Base-by-base conservation (phyloP, 2,888 invertebrate genomes). In the Dioctria rufipes region DNA sequence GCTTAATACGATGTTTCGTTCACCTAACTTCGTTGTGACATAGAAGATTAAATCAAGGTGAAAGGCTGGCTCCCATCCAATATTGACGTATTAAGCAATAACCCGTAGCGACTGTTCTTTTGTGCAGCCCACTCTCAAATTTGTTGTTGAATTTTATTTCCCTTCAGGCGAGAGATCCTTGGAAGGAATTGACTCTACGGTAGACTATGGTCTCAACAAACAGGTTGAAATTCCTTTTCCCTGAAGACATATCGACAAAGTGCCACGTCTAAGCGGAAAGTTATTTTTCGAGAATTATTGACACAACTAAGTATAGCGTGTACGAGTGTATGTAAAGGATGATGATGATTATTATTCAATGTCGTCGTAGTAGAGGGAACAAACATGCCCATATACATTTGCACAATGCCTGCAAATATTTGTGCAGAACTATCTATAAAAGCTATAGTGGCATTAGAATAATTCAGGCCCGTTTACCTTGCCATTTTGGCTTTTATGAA, bases 41-140 rank as follows among this genome's bases (percentile, higher is more conserved):
- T n/a, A 43, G 66, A 66, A 66, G 73, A 73, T 73, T 73, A 73
- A 73, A 73, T 73, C 73, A 73, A 73, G 60, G 73, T 60, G 60
- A 73, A 73, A 58, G 73, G 73, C 73, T 60, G 73, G 73, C 73
- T 60, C 58, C 58, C 42, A 58, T 42, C 58, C 73, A 73, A 73
- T 73, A 73, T 73, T 73, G 73, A 58, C 43, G 43, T 58, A 73
- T 73, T 73, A 73, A 73, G 73, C 73, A 40, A 58, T 73, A 71
- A 73, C 43, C 60, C 73, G 58, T 42, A 73, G 42, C 73, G 73
- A 60, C 60, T 73, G 73, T 42, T 73, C 60, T 42, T 39, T 40
- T 60, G 58, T 73, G 60, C 58, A 73, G 25, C 60, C 40, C 58
- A 58, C 73, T 58, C 73, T 25, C 25, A 25, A 73, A 73, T 58